Conservation (phyloP, 2,888 invertebrate species). For the Drosophila vallismaia region DNA sequence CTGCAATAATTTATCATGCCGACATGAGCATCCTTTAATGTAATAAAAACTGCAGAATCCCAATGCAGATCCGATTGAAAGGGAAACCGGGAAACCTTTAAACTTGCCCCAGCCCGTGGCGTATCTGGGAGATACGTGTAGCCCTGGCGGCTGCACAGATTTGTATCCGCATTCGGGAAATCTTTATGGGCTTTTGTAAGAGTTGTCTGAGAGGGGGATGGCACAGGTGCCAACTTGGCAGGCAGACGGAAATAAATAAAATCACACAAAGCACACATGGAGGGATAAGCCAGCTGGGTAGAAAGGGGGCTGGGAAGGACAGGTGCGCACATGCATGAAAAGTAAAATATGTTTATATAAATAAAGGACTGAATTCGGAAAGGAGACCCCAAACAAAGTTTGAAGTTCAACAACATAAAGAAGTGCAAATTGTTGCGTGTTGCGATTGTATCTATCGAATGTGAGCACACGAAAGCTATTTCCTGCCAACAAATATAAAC, state of each 20-base stretch:
- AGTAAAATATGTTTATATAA: slow-evolving; percentile 74
- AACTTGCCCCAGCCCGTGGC: slow-evolving; percentile 55
- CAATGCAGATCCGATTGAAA: slow-evolving; percentile 13
- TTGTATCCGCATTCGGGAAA: slow-evolving; percentile 59
- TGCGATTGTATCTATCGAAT: slow-evolving; percentile 76
- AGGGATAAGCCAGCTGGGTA: slow-evolving; percentile 24
- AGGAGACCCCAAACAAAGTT: slow-evolving; percentile 48
- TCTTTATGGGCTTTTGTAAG: slow-evolving; percentile 53
- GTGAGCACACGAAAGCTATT: slow-evolving; percentile 67
- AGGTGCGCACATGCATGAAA: slow-evolving; percentile 69
- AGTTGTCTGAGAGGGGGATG: slow-evolving; percentile 13
- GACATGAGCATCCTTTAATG: slow-evolving; percentile 61
- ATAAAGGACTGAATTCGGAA: slow-evolving; percentile 48
- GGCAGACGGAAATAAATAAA: slow-evolving; percentile 71
- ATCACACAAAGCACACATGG: slow-evolving; percentile 48
- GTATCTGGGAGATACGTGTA: slow-evolving; percentile 37
- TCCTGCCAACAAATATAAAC: slow-evolving; percentile 77
- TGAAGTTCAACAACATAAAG: slow-evolving; percentile 74
- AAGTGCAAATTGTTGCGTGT: slow-evolving; percentile 79
- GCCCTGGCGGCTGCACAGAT: slow-evolving; percentile 59
- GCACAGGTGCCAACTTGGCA: slow-evolving; percentile 62
- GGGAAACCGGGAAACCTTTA: slow-evolving; percentile 54
- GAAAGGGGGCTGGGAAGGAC: slow-evolving; percentile 9
- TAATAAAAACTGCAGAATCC: slow-evolving; percentile 50
- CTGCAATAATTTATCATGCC: slow-evolving; percentile 61